Base-by-base conservation (phyloP, 2,797 vertebrate genomes). In the Menidia menidia region DNA sequence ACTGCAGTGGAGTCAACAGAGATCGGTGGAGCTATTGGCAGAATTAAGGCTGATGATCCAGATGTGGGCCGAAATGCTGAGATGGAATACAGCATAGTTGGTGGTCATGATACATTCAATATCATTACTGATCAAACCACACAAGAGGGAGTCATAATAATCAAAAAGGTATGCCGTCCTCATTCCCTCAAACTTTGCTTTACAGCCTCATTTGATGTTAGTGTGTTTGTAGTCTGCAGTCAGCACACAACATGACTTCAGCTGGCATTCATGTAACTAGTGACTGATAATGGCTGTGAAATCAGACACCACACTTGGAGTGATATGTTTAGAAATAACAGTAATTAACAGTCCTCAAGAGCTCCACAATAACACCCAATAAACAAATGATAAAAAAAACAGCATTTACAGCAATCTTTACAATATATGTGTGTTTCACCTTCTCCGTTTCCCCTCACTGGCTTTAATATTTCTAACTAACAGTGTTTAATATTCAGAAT, bases 41-140 rank as follows among this genome's bases (percentile, higher is more conserved):
- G 96, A 56, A 97, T 99, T 77, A 98, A 96, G 90, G 98, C 98
- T 1, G 95, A 95, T 32, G 98, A 99, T 87, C 96, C 96, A 0
- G 98, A 99, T 15, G 57, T 95, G 2, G 97, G 95, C 0, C 93
- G 94, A 59, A 99, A 98, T 25, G 97, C 97, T 0, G 96, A 98
- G 67, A 95, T 93, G 91, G 94, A 96, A 74, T 99, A 99, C 80
- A 96, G 88, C 51, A 94, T 99, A 3, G 92, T 96, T 4, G 95
- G 90, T 3, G 96, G 95, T 56, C 94, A 97, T 44, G 96, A 96
- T 56, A 86, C 92, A 68, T 99, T 99, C 83, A 95, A 95, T 75
- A 95, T 99, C 53, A 57, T 95, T 88, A 99, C 97, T 12, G 97
- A 99, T 89, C 94, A 96, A 85, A 92, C 94, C 33, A 97, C 96